Conservation (phyloP, 2,888 invertebrate genomes). For the Chymomyza amoena region DNA sequence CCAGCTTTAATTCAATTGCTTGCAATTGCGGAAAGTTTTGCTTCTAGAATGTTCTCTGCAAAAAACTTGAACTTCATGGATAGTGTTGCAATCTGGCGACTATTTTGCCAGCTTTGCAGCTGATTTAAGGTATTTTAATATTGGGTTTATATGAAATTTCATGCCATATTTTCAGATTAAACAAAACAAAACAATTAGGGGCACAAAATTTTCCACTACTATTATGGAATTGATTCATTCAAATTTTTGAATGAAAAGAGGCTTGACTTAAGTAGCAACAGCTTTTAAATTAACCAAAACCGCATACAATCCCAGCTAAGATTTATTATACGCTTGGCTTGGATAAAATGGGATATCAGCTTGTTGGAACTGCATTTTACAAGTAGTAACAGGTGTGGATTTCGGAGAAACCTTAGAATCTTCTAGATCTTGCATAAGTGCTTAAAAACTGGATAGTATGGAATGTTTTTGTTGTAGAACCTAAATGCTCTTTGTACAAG, state of each 20-base stretch:
- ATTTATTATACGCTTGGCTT: slow-evolving; percentile 15
- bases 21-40: slow-evolving; percentile 61
- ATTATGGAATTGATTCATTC: slow-evolving; percentile 33
- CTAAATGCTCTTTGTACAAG: too few species aligned
- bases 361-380: slow-evolving; percentile 18
- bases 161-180: background rate
- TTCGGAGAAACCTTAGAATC: background rate
- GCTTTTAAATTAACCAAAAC: slow-evolving; percentile 5
- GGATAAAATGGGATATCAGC: background rate
- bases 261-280: slow-evolving; percentile 5
- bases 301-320: background rate
- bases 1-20: slow-evolving; percentile 49
- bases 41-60: slow-evolving; percentile 44
- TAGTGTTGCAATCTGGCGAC: background rate
- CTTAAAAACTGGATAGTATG: too few species aligned
- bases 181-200: background rate
- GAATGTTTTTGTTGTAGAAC: too few species aligned
- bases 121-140: background rate
- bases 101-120: background rate
- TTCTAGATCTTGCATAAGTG: background rate
- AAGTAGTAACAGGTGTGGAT: slow-evolving; percentile 24
- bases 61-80: slow-evolving; percentile 7
- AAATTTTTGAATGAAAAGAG: slow-evolving; percentile 4
- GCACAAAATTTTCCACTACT: slow-evolving; percentile 37
- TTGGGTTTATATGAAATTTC: background rate